phyloP scores from a whole-genome alignment of 2,888 invertebrate species.

The Blera fallax region DNA sequence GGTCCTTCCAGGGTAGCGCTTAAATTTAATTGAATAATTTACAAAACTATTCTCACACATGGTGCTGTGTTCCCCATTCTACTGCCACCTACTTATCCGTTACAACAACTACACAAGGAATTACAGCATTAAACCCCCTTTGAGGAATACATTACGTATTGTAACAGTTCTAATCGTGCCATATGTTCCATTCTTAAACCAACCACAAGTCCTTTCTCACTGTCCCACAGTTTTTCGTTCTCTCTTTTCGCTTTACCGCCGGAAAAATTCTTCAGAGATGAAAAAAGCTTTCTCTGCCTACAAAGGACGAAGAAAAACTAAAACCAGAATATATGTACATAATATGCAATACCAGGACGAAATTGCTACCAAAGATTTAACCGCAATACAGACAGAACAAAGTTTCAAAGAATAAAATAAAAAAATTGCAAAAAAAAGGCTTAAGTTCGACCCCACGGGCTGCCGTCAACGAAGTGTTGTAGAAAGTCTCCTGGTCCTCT shows the following conservation, averaged over 20 bases:
- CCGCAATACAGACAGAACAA: constrained; percentile 44
- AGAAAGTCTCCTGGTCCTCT: background rate
- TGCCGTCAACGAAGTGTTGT: constrained; percentile 19
- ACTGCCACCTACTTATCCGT: constrained; percentile 18
- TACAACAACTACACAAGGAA: constrained; percentile 17
- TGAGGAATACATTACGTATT: constrained; percentile 26
- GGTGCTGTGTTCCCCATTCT: constrained; percentile 20
- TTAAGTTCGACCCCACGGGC: constrained; percentile 14
- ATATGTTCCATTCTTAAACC: constrained; percentile 28
- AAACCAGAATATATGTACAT: constrained; percentile 1
- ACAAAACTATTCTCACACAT: constrained; percentile 58
- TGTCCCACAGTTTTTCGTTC: background rate
- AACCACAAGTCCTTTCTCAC: constrained; percentile 44
- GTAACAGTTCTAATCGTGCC: constrained; percentile 29
- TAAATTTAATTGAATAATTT: constrained; percentile 66
- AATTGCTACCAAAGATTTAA: constrained; percentile 50
- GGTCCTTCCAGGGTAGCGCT: constrained; percentile 38
- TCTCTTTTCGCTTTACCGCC: background rate
- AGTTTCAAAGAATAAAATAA: constrained; percentile 25
- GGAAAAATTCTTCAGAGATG: constrained; percentile 28
- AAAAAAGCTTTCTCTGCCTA: constrained; percentile 26
- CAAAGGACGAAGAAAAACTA: constrained; percentile 24
- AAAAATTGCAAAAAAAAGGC: background rate
- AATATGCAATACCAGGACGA: constrained; percentile 44
- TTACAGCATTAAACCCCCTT: constrained; percentile 31